Conservation (phyloP, 2,888 invertebrate genomes). For the Acrobeloides nanus region DNA sequence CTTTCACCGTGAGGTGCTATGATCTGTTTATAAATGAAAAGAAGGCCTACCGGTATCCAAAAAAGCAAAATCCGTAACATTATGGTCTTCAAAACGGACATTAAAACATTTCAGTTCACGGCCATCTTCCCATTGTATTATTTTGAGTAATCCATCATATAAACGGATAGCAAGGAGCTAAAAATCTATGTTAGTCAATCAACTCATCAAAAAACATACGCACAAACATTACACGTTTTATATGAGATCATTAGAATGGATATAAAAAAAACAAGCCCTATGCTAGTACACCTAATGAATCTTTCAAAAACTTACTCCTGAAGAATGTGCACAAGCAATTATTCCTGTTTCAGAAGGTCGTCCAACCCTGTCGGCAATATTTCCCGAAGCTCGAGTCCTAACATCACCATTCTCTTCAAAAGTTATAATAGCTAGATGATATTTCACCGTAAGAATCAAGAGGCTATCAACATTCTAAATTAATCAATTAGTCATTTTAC, state of each 20-base stretch:
- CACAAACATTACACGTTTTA: background rate
- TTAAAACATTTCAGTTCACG: slow-evolving; percentile 84
- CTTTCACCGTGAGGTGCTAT: no score
- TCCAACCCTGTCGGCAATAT: slow-evolving; percentile 83
- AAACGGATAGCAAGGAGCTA: slow-evolving; percentile 80
- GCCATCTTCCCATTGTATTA: slow-evolving; percentile 87
- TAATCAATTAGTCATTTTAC: slow-evolving; percentile 12
- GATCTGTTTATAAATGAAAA: slow-evolving; percentile 4
- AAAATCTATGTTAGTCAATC: slow-evolving; percentile 10
- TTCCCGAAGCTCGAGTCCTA: slow-evolving; percentile 88
- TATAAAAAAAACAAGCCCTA: background rate
- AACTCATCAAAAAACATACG: background rate
- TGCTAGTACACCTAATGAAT: background rate
- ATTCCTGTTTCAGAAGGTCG: slow-evolving; percentile 91
- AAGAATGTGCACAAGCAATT: slow-evolving; percentile 88
- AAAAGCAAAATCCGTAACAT: slow-evolving; percentile 91
- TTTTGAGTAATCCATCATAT: slow-evolving; percentile 93
- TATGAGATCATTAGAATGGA: background rate
- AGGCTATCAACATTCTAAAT: slow-evolving; percentile 71
- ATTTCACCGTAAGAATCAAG: slow-evolving; percentile 83
- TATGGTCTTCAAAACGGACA: slow-evolving; percentile 79
- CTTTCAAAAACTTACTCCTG: slow-evolving; percentile 62
- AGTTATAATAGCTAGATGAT: slow-evolving; percentile 94
- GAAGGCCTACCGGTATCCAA: slow-evolving; percentile 65
- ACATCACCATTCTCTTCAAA: slow-evolving; percentile 74